Evolutionary conservation across 2,888 invertebrate genomes (phyloP).

Genomic region (Anorthoa munda): DNA sequence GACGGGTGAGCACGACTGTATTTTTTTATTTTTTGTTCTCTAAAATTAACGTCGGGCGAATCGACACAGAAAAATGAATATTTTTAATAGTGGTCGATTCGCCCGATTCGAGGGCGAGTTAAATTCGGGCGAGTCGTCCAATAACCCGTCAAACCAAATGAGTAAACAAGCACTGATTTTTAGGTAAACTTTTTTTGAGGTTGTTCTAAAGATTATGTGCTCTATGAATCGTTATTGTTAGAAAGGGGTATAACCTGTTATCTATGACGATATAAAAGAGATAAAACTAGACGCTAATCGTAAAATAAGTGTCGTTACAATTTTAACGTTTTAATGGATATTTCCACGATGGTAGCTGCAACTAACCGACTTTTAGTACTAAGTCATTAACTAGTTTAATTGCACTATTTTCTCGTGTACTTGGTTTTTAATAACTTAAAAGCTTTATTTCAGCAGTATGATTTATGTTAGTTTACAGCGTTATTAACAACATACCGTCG

Average conservation of each 20-base stretch:
- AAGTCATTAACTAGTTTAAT: constrained; percentile 9
- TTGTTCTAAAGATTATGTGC: not conserved
- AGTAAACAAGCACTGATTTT: too few species aligned
- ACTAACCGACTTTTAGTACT: not conserved
- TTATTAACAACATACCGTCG: too few species aligned
- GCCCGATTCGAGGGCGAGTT: too few species aligned
- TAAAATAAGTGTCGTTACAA: constrained; percentile 18
- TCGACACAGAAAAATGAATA: too few species aligned
- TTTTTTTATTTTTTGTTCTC: too few species aligned
- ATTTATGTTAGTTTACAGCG: too few species aligned
- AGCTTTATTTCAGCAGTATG: not conserved
- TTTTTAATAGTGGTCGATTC: too few species aligned
- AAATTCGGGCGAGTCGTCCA: too few species aligned
- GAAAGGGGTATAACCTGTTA: not conserved
- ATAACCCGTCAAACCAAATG: too few species aligned
- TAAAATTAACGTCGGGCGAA: too few species aligned
- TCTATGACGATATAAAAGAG: not conserved
- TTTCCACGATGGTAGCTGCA: constrained; percentile 10
- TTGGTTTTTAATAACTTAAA: not conserved
- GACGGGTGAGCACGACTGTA: too few species aligned
- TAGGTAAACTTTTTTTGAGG: not conserved
- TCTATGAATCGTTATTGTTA: too few species aligned
- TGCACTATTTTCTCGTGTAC: constrained; percentile 7
- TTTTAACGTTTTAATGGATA: constrained; percentile 10
- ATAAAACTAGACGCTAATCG: constrained; percentile 23